phyloP scores from a whole-genome alignment of 2,113 vertebrate species.

The Epinephelus lanceolatus region DNA sequence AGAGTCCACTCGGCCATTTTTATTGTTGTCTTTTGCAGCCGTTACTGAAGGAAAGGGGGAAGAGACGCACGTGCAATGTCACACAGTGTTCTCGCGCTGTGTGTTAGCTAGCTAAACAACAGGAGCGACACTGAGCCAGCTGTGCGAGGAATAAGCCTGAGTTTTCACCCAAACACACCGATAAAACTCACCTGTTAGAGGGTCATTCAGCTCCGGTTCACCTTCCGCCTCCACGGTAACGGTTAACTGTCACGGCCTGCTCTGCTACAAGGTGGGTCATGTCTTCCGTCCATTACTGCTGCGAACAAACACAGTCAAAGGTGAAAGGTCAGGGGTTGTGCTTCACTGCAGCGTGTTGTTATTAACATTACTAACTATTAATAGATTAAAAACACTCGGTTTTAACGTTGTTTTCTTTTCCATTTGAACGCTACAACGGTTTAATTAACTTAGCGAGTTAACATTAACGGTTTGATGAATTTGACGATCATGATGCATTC shows the following conservation, averaged over 20 bases:
- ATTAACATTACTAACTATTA: neutral
- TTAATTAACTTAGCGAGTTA: neutral
- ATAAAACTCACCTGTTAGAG: slow-evolving; percentile 17
- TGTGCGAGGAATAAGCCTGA: neutral
- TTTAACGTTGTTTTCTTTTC: accelerated
- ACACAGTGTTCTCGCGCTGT: neutral
- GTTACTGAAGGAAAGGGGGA: neutral
- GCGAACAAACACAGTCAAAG: slow-evolving; percentile 25
- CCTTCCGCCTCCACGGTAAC: neutral
- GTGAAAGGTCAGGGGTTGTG: slow-evolving; percentile 54
- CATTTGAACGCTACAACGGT: neutral
- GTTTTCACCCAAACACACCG: neutral
- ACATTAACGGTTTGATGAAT: neutral
- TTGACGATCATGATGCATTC: slow-evolving; percentile 29
- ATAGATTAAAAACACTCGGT: accelerated
- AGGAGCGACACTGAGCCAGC: neutral
- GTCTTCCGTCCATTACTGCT: slow-evolving; percentile 63
- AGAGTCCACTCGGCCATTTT: neutral
- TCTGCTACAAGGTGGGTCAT: slow-evolving; percentile 29
- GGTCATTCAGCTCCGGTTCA: slow-evolving; percentile 3
- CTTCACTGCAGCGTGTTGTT: neutral
- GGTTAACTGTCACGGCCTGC: slow-evolving; percentile 30
- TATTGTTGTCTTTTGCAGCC: neutral
- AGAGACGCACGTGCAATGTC: slow-evolving; percentile 60
- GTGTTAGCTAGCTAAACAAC: slow-evolving; percentile 33